Evolutionary conservation across 2,797 vertebrate genomes (phyloP), one percentile per base, ranked within the genome.

Genomic region (Anolis apletophallus): DNA sequence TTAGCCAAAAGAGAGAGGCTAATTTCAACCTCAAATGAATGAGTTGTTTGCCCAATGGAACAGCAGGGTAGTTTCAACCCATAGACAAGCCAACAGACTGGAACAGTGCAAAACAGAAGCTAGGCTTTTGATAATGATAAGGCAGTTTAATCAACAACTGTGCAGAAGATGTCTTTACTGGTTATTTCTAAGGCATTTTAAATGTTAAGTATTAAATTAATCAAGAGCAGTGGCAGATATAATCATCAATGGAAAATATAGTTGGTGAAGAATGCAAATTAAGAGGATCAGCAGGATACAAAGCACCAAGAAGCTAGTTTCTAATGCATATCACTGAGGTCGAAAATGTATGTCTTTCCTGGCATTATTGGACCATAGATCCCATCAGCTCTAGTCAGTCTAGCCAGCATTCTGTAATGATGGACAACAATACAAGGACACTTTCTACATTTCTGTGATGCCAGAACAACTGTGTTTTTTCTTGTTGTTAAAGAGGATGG

Each of bases 11-110:
- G 55, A 85, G 75, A 46, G 67, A 68, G 67, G n/a, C 29, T 61
- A 72, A 84, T 83, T 83, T 83, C 75, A 83, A 68, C 46, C 46
- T 79, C 21, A 19, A 40, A n/a, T 81, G 71, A 85, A 83, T 61
- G 36, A 75, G 32, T 29, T 80, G 36, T 87, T 81, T 87, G 69
- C 77, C 77, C 52, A 79, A 26, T 73, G 55, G 75, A 79, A 73
- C 23, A 87, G 75, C 68, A 52, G 75, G 68, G 13, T 61, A 57
- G 55, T 72, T 79, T 72, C 67, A 72, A 73, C 34, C 75, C 32
- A 84, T 87, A 87, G 79, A 73, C 81, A 46, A 83, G 46, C 32
- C 74, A 83, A 80, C n/a, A 21, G 32, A 72, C 55, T 79, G 77
- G 68, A 87, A 87, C 68, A 79, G 17, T 57, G 68, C 29, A 59